A percentile compares a stretch with the other conserved stretches of the same genome.
Conservation (phyloP, 1,140 invertebrate genomes). For the Bombus waltoni region DNA sequence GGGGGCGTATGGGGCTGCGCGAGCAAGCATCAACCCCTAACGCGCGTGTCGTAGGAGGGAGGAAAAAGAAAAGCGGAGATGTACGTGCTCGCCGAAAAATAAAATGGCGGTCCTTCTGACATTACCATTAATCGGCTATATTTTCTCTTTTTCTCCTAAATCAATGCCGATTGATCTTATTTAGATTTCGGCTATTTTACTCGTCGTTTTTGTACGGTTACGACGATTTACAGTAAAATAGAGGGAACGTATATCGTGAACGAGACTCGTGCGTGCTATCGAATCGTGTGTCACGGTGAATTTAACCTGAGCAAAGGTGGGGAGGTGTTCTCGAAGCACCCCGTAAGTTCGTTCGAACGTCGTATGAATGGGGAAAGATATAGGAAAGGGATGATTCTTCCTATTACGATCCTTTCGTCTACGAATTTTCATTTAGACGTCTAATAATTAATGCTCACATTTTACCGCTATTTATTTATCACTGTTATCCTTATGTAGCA, state of each 20-base stretch:
- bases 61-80: conserved; percentile 35
- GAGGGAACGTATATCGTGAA: conserved; percentile 21
- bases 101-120: conserved; percentile 48
- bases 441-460: neutral
- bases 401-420: neutral
- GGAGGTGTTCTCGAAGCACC: conserved; percentile 27
- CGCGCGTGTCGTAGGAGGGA: conserved; percentile 6
- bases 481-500: neutral
- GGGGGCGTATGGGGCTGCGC: conserved; percentile 32
- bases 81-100: conserved; percentile 26
- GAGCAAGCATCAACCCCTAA: conserved; percentile 34
- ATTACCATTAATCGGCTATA: neutral
- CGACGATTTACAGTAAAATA: neutral
- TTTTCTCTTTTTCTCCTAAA: neutral
- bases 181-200: no score
- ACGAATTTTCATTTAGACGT: neutral
- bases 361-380: conserved; percentile 8
- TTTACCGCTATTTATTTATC: neutral
- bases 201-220: neutral
- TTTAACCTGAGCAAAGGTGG: conserved; percentile 23
- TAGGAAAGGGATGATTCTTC: neutral
- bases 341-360: conserved; percentile 36
- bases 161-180: neutral
- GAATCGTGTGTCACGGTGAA: conserved; percentile 50
- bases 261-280: conserved; percentile 26